Evolutionary conservation across 1,140 invertebrate species (phyloP).

Genomic region (Lucilia cuprina): DNA sequence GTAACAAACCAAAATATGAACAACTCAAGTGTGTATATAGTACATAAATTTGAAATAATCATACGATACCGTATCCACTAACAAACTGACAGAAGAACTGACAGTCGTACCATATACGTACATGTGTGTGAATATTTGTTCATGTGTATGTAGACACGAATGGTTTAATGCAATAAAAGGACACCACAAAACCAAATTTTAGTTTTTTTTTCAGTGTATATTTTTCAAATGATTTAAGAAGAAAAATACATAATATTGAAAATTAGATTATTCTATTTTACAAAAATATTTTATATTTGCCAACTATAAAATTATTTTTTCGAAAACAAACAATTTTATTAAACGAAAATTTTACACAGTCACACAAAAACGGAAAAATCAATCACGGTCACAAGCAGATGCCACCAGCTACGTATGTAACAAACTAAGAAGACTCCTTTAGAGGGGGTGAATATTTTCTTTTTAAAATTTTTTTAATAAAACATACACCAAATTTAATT

Average conservation of each 20-base stretch:
- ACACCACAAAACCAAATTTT: too few species aligned
- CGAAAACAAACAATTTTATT: not conserved
- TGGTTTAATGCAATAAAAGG: too few species aligned
- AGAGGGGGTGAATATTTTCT: not conserved
- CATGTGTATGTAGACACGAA: too few species aligned
- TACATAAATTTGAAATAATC: too few species aligned
- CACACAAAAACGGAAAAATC: not conserved
- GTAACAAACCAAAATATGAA: too few species aligned
- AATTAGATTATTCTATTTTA: not conserved
- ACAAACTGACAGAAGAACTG: too few species aligned
- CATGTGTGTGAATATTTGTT: too few species aligned
- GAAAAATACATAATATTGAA: not conserved
- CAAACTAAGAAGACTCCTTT: not conserved
- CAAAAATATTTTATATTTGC: not conserved
- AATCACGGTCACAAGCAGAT: not conserved
- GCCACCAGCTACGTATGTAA: not conserved
- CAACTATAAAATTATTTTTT: not conserved
- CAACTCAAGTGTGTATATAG: too few species aligned
- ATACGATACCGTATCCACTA: too few species aligned
- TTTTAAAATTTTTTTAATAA: too few species aligned
- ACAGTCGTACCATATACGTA: too few species aligned
- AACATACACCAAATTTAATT: not conserved
- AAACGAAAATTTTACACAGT: not conserved
- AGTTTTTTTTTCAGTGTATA: too few species aligned
- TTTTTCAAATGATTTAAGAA: not conserved